phyloP scores from a whole-genome alignment of 2,888 invertebrate genomes.

The Stenurella melanura region DNA sequence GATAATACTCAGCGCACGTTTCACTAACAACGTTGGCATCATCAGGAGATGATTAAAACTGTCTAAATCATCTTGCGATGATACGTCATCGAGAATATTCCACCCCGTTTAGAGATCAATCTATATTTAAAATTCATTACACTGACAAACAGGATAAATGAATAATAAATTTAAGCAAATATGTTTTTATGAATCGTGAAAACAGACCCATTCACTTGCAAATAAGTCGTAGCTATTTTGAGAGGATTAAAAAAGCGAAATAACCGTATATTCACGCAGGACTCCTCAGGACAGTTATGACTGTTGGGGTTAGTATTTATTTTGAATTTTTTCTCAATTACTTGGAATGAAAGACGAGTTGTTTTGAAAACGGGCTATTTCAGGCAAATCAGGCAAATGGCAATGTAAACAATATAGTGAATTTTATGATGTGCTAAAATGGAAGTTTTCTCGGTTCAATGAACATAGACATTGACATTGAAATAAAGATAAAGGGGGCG shows the following conservation, averaged over 20 bases:
- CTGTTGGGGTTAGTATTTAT: conserved; percentile 43
- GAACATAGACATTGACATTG: conserved; percentile 50
- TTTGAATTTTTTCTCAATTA: conserved; percentile 49
- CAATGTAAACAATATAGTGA: conserved; percentile 43
- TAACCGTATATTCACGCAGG: conserved; percentile 42
- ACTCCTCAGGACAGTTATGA: conserved; percentile 43
- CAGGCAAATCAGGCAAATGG: conserved; percentile 40
- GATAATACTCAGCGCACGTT: too few species aligned
- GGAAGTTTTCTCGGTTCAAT: conserved; percentile 43
- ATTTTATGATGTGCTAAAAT: conserved; percentile 45
- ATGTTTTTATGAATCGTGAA: conserved; percentile 14
- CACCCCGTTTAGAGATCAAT: too few species aligned
- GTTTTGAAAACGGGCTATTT: conserved; percentile 46
- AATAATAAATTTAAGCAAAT: conserved; percentile 7
- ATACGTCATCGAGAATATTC: too few species aligned
- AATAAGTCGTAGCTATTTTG: conserved; percentile 32
- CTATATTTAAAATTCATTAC: not conserved
- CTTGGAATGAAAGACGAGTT: conserved; percentile 41
- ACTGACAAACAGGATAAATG: not conserved
- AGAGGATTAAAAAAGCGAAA: conserved; percentile 44
- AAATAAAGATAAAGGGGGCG: conserved; percentile 32
- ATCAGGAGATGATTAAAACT: too few species aligned
- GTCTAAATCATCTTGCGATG: too few species aligned
- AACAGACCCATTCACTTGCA: conserved; percentile 22
- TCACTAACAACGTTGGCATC: too few species aligned